Conservation (phyloP, 2,888 invertebrate species). For the Calephelis perditalis region DNA sequence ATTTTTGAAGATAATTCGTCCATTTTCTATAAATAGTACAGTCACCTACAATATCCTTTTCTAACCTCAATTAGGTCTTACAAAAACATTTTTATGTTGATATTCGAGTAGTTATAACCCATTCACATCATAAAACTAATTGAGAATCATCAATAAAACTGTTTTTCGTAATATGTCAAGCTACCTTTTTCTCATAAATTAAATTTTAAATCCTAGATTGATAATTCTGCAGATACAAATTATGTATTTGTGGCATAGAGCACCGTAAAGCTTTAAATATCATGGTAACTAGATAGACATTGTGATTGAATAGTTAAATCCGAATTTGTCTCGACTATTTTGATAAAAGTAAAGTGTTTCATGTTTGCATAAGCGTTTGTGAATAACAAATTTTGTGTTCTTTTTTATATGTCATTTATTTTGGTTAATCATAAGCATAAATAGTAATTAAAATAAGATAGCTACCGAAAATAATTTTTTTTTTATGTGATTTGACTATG, state of each 20-base stretch:
- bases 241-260: slow-evolving; percentile 7
- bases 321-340: no score
- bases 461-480: background rate
- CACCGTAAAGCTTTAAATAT: slow-evolving; percentile 4
- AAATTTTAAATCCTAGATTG: background rate
- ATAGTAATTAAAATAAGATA: background rate
- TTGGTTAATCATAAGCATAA: background rate
- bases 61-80: background rate
- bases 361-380: no score
- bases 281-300: slow-evolving; percentile 1
- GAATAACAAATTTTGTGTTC: no score
- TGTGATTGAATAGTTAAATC: background rate
- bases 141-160: background rate
- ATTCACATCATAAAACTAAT: no score
- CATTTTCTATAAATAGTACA: slow-evolving; percentile 6
- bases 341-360: no score
- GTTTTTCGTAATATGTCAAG: background rate
- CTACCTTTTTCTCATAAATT: background rate
- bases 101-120: no score
- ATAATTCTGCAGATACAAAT: background rate
- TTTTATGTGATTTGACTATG: background rate
- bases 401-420: background rate
- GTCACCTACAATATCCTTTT: slow-evolving; percentile 7
- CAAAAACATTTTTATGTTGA: slow-evolving; percentile 6
- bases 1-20: background rate